These are phyloP conservation scores for Tenualosa thibaudeaui DNA, from an alignment of 2,797 vertebrate species.

Conservation along the genomic window DNA sequence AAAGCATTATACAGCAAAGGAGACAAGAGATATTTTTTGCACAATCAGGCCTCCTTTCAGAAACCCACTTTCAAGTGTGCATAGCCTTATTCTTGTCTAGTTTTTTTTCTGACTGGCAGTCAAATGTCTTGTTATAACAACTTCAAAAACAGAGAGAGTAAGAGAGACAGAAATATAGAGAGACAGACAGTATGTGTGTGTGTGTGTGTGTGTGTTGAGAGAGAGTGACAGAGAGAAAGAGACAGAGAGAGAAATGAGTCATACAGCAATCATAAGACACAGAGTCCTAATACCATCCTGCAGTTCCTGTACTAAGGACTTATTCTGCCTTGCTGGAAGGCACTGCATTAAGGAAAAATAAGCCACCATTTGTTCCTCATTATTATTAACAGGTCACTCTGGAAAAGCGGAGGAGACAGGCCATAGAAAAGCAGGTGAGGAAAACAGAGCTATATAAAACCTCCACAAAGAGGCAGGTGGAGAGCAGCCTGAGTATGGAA, in stretches of 20 bases:
- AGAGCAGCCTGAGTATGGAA: background rate
- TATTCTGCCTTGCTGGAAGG: constrained; percentile 22
- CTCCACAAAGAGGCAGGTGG: background rate
- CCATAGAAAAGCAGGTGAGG: background rate
- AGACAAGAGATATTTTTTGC: background rate
- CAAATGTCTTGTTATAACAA: constrained; percentile 15
- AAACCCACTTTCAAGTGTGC: background rate
- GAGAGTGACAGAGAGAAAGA: constrained; percentile 11
- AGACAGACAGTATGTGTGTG: background rate
- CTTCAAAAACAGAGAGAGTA: background rate
- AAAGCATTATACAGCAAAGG: background rate
- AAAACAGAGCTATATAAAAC: background rate
- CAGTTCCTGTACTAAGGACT: background rate
- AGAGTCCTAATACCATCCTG: constrained; percentile 34
- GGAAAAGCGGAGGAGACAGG: constrained; percentile 8
- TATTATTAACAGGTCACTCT: constrained; percentile 20
- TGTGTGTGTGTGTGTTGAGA: background rate
- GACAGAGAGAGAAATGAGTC: constrained; percentile 41
- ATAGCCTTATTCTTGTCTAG: background rate
- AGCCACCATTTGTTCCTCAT: constrained; percentile 30
- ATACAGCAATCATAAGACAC: constrained; percentile 45
- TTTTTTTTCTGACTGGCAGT: constrained; percentile 3
- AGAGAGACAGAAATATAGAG: constrained; percentile 28
- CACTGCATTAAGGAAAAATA: constrained; percentile 33
- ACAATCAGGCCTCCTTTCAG: background rate